phyloP scores from a whole-genome alignment of 2,113 vertebrate genomes.

The Labrus mixtus region DNA sequence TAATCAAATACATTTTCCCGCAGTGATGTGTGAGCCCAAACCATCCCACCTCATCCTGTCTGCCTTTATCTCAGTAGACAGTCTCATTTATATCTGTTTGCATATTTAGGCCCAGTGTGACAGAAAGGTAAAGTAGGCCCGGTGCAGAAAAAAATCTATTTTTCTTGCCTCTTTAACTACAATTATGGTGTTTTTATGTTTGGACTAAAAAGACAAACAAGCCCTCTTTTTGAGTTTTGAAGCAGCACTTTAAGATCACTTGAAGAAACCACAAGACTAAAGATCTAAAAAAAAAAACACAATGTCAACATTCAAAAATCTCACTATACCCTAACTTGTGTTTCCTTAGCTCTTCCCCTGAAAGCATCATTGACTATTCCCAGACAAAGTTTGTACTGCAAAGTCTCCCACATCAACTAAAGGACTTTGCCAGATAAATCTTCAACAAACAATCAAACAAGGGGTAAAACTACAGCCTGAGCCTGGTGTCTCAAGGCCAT shows the following conservation, averaged over 20 bases:
- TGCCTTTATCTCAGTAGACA: constrained; percentile 19
- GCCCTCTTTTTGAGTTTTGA: not conserved
- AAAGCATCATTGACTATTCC: constrained; percentile 38
- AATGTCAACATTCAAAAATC: constrained; percentile 7
- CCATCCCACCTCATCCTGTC: constrained; percentile 7
- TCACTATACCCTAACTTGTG: constrained; percentile 3
- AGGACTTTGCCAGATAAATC: constrained; percentile 46
- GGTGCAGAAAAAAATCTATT: not conserved
- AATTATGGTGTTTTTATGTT: not conserved
- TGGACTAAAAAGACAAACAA: not conserved
- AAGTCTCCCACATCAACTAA: constrained; percentile 21
- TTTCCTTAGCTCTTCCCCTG: constrained; percentile 14
- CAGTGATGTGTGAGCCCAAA: constrained; percentile 21
- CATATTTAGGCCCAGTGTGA: constrained; percentile 17
- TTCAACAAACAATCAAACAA: constrained; percentile 58
- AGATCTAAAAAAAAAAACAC: too few relatives aligned
- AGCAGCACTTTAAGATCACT: not conserved
- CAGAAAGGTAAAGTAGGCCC: not conserved
- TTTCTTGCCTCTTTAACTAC: not conserved
- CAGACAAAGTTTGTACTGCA: constrained; percentile 16
- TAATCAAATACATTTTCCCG: constrained; percentile 46
- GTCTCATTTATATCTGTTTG: constrained; percentile 25
- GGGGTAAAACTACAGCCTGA: constrained; percentile 25
- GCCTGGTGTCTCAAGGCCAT: constrained; percentile 57
- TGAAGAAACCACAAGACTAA: constrained; percentile 2